Percentiles rank a stretch among this genome's conserved stretches.
These are phyloP conservation scores for Smittia aterrima DNA, from an alignment of 2,888 invertebrate genomes.

Conservation along the genomic window DNA sequence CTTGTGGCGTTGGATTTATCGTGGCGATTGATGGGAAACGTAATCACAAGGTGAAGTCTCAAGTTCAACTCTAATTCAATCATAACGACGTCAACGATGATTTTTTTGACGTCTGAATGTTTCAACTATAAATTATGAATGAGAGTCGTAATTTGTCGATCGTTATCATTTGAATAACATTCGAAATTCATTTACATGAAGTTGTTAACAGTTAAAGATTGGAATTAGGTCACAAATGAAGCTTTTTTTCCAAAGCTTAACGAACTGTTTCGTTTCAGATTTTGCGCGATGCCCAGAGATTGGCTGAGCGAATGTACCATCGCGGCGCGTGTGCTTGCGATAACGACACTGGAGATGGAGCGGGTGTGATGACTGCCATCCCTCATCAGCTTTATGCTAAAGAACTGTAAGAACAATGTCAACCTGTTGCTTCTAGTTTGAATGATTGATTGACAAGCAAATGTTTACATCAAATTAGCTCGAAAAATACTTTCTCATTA, in stretches of 20 bases:
- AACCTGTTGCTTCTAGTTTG: neutral
- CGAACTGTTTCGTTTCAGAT: constrained; percentile 61
- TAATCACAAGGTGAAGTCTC: constrained; percentile 75
- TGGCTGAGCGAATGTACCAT: constrained; percentile 98
- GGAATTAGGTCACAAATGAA: neutral
- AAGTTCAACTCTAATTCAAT: neutral
- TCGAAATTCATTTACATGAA: neutral
- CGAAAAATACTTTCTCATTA: too few species aligned
- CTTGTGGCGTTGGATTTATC: constrained; percentile 99
- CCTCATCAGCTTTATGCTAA: constrained; percentile 91
- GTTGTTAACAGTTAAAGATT: neutral
- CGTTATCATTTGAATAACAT: too few species aligned
- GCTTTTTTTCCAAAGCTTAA: constrained; percentile 6
- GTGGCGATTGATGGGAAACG: constrained; percentile 95
- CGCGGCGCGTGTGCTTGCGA: constrained; percentile 99
- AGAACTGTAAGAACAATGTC: constrained; percentile 63
- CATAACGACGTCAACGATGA: too few species aligned
- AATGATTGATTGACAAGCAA: neutral
- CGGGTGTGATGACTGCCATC: constrained; percentile 94
- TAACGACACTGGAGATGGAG: constrained; percentile 99
- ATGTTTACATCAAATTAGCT: too few species aligned
- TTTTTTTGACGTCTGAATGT: too few species aligned
- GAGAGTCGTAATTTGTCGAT: too few species aligned
- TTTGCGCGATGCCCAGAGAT: constrained; percentile 89
- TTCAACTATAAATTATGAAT: too few species aligned